These are phyloP conservation scores for Drosophila helvetica DNA, from an alignment of 2,888 invertebrate species.

Conservation along the genomic window DNA sequence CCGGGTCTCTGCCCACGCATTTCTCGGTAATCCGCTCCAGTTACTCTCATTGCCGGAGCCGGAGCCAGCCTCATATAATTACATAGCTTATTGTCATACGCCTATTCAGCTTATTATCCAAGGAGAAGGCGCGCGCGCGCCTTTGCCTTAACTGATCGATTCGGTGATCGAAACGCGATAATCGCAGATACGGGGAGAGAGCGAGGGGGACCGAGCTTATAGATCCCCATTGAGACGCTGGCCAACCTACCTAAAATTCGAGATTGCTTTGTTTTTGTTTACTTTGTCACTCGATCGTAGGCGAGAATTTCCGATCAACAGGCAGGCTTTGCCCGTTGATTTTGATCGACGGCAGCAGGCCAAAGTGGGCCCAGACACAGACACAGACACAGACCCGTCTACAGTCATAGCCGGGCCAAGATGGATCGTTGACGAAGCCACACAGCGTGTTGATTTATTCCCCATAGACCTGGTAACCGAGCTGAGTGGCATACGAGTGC, in stretches of 20 bases:
- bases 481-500: conserved; percentile 11
- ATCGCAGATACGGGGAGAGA: conserved; percentile 35
- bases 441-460: conserved; percentile 82
- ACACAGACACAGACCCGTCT: conserved; percentile 8
- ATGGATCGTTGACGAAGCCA: conserved; percentile 79
- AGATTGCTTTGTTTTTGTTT: conserved; percentile 51
- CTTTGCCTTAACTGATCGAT: conserved; percentile 76
- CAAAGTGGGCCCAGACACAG: conserved; percentile 43
- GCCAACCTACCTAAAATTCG: conserved; percentile 51
- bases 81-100: conserved; percentile 78
- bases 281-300: conserved; percentile 77
- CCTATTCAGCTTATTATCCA: conserved; percentile 78
- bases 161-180: conserved; percentile 70
- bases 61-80: conserved; percentile 61
- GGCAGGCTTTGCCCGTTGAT: conserved; percentile 44
- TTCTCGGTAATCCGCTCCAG: conserved; percentile 69
- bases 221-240: conserved; percentile 50
- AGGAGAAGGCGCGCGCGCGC: conserved; percentile 60
- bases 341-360: conserved; percentile 75
- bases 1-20: conserved; percentile 59
- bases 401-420: conserved; percentile 32
- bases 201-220: conserved; percentile 31
- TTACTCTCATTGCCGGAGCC: conserved; percentile 56
- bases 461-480: conserved; percentile 69
- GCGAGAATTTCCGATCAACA: conserved; percentile 80